Base-by-base conservation (phyloP, 2,113 vertebrate genomes). In the Gymnorhina tibicen region DNA sequence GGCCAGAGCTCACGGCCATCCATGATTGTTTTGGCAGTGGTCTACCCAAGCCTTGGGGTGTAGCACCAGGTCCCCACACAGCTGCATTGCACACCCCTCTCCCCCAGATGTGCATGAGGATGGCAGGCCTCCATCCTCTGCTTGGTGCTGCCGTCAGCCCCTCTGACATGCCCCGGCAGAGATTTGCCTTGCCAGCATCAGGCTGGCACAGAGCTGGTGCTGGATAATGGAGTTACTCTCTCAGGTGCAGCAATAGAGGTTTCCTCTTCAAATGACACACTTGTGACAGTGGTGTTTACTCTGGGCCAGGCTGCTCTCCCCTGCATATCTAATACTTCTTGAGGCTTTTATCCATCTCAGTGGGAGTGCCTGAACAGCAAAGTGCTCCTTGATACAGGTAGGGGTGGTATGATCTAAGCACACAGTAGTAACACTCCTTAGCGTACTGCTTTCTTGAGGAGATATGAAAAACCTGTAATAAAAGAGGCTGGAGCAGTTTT, bases 141-240 rank as follows among this genome's bases (percentile, higher is more conserved):
- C 26, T 39, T 4, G 16, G 9, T 44, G n/a, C 75, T 81, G 84
- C 16, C 46, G 17, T 32, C 63, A 79, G 3, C 22, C 26, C 24
- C 62, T 5, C 33, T 0, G 3, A 8, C 42, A 9, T 0, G 1
- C 10, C 26, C 19, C 0, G 0, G 55, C 17, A 78, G 59, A 80
- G 77, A 21, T 42, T 20, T 67, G 26, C n/a, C 39, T 70, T 68
- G 47, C 42, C 13, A 20, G 55, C 50, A 84, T 46, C 53, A 60
- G 70, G 53, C 6, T 80, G 35, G 22, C 59, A 23, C 10, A 9
- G 79, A 21, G 56, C 49, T 68, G 66, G 1, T 37, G 6, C 18
- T 3, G 1, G 46, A 3, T 62, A 4, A 55, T 3, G 27, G 69
- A 60, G 30, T 59, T 30, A 8, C 46, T 77, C 39, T 69, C 37